Base-by-base conservation (phyloP, 2,797 vertebrate genomes). In the Silurus lanzhouensis region DNA sequence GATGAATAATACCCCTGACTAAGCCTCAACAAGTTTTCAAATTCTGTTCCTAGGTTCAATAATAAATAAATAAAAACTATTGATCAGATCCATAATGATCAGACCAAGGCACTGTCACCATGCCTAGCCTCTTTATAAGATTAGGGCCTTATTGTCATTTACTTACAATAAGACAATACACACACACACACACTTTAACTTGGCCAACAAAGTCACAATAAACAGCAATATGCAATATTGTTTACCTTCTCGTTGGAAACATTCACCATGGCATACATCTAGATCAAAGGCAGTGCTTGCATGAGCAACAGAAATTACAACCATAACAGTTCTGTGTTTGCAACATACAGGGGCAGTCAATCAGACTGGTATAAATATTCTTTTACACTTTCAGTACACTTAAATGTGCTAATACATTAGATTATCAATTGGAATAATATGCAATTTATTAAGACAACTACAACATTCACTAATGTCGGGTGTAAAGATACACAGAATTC, bases 1-100 rank as follows among this genome's bases (percentile, higher is more conserved):
- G 81, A 89, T 88, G 76, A 88, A 77, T 38, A 86, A 81, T 64
- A 74, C 20, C 63, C n/a, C 52, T 60, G 38, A 46, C 20, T 78
- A 25, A 83, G 61, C 61, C 64, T 82, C 64, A 31, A 63, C 38
- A 61, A 81, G 84, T 83, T 83, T 79, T 46, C 70, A 86, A 77
- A 68, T 72, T 14, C 2, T 60, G 19, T 66, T 61, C 19, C 14
- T 44, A 74, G 15, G 22, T 46, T 14, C n/a, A 74, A 10, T 13
- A 72, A 72, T 48, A 46, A 71, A 44, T 6, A 25, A n/a, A 64
- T 14, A 48, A 44, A n/a, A 8, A 27, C 66, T 8, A 64, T 5
- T 12, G 3, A 66, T 31, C 27, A 67, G 5, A 19, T 19, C 31
- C 31, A 15, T 52, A 15, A 55, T 55, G n/a, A 75, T 75, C n/a